Conservation (phyloP, 1,140 invertebrate genomes). For the Amphibalanus amphitrite region DNA sequence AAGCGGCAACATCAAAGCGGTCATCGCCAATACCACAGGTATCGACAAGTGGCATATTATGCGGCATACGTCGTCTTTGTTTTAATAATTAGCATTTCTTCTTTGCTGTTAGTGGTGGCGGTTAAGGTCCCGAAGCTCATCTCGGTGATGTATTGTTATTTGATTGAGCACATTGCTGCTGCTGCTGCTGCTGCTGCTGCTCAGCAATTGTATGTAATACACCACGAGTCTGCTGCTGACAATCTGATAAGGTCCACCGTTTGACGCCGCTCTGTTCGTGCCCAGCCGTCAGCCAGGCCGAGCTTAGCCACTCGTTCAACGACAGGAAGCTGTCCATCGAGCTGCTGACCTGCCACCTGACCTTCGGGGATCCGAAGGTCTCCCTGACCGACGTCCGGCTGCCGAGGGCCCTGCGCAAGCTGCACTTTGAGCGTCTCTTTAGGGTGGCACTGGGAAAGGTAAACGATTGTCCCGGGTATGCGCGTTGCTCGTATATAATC, state of each 20-base stretch:
- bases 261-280: neutral
- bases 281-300: neutral
- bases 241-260: no score
- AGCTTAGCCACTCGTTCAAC: neutral
- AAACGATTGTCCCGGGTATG: no score
- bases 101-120: no score
- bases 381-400: neutral
- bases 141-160: no score
- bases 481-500: no score
- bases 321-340: neutral
- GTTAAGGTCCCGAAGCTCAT: no score
- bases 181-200: no score
- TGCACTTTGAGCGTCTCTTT: neutral
- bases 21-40: neutral
- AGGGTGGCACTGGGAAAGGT: constrained; percentile 1
- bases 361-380: neutral
- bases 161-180: no score
- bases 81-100: no score
- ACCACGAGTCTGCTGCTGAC: no score
- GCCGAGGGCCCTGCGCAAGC: neutral
- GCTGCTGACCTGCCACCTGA: neutral
- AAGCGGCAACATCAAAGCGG: neutral
- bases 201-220: no score
- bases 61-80: no score
- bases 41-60: neutral